Base-by-base conservation (phyloP, 2,113 vertebrate genomes). In the Esox niger region DNA sequence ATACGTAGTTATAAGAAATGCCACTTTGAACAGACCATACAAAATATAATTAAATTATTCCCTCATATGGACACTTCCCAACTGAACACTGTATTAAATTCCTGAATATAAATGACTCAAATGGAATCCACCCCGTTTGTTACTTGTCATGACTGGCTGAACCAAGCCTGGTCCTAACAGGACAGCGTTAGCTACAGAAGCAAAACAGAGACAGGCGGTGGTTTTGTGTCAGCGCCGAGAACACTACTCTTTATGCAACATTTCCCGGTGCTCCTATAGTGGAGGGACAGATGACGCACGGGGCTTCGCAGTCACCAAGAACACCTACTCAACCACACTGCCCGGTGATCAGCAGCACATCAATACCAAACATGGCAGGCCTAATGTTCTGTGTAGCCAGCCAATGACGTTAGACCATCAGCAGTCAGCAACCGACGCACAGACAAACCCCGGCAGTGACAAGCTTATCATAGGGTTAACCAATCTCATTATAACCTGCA, bases 281-380 rank as follows among this genome's bases (percentile, higher is more conserved):
- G 11, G 15, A 52, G 31, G 8, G 17, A 23, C 25, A 15, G 9
- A n/a, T n/a, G n/a, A n/a, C n/a, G n/a, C 31, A 21, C 43, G 30
- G 63, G 63, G 27, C 26, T 17, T 52, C 13, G 23, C 62, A 11
- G 35, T 49, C 11, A 17, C 43, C 29, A 64, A 29, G 62, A 3
- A 65, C 27, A 52, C 63, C 31, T 52, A 65, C 52, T 43, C 49
- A 26, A 55, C 52, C 25, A 29, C 35, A 43, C 5, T 15, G 11
- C 17, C 30, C 29, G 13, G 49, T 56, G 35, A 26, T 66, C 30
- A 66, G 47, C 21, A 26, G n/a, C n/a, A 66, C 52, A 31, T 65
- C 29, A 65, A 65, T 32, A 31, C 43, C 46, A 5, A n/a, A n/a
- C 23, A 25, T 23, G 27, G 26, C 33, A 5, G 23, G 43, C 20